Conservation (phyloP, 2,113 vertebrate genomes). For the Turnix velox region DNA sequence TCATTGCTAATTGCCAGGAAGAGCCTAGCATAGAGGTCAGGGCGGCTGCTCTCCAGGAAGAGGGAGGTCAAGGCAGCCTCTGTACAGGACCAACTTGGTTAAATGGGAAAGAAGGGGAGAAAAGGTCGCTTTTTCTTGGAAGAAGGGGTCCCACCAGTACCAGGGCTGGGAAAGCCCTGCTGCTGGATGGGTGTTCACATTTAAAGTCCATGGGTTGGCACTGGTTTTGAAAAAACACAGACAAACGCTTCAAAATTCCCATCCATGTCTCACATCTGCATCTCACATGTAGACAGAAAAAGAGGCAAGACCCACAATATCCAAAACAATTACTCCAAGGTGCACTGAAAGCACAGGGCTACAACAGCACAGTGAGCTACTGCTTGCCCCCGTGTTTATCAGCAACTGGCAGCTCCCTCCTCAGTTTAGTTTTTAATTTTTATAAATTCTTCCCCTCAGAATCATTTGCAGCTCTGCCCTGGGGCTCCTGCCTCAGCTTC, state of each 20-base stretch:
- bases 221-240: background rate
- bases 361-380: fast-evolving
- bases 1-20: conserved; percentile 37
- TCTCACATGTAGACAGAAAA: background rate
- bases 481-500: background rate
- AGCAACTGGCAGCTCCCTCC: background rate
- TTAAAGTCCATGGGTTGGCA: background rate
- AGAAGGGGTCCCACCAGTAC: background rate
- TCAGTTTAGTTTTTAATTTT: background rate
- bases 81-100: fast-evolving
- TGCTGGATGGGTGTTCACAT: background rate
- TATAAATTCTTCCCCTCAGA: fast-evolving
- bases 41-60: background rate
- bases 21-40: background rate
- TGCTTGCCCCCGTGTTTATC: background rate
- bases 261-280: background rate
- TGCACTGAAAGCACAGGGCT: background rate
- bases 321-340: background rate
- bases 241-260: background rate
- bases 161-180: background rate
- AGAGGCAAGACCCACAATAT: background rate
- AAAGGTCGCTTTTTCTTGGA: background rate
- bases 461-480: background rate
- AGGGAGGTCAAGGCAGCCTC: background rate
- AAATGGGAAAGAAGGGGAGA: background rate